phyloP scores from a whole-genome alignment of 2,113 vertebrate genomes.

The Cebidichthys violaceus region DNA sequence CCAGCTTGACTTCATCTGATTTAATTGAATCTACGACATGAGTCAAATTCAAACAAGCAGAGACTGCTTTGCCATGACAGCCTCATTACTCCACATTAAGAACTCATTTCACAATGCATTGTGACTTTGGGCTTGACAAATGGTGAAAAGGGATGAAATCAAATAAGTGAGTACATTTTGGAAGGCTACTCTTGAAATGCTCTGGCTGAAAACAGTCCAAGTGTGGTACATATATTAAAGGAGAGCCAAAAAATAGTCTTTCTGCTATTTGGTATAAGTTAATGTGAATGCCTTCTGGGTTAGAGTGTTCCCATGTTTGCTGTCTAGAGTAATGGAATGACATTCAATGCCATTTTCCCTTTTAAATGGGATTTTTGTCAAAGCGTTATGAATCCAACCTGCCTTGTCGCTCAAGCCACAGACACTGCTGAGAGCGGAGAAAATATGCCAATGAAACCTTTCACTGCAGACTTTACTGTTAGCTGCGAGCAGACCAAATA shows the following conservation, averaged over 20 bases:
- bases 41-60: constrained; percentile 85
- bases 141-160: constrained; percentile 76
- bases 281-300: constrained; percentile 77
- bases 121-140: constrained; percentile 81
- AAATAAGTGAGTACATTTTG: constrained; percentile 76
- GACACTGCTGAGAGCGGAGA: constrained; percentile 71
- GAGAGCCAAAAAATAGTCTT: constrained; percentile 37
- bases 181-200: constrained; percentile 55
- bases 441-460: constrained; percentile 78
- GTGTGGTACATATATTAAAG: constrained; percentile 48
- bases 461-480: constrained; percentile 72
- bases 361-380: constrained; percentile 80
- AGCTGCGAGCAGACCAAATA: constrained; percentile 72
- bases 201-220: constrained; percentile 47
- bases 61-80: constrained; percentile 81
- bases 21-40: constrained; percentile 84
- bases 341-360: constrained; percentile 77
- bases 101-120: constrained; percentile 81
- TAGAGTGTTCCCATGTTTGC: constrained; percentile 74
- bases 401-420: constrained; percentile 75
- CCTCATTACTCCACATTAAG: constrained; percentile 85
- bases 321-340: constrained; percentile 77
- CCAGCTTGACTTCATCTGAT: constrained; percentile 82
- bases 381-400: constrained; percentile 78
- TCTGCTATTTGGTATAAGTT: constrained; percentile 69